Conservation (phyloP, 2,888 invertebrate genomes). For the Drosophila ochracea region DNA sequence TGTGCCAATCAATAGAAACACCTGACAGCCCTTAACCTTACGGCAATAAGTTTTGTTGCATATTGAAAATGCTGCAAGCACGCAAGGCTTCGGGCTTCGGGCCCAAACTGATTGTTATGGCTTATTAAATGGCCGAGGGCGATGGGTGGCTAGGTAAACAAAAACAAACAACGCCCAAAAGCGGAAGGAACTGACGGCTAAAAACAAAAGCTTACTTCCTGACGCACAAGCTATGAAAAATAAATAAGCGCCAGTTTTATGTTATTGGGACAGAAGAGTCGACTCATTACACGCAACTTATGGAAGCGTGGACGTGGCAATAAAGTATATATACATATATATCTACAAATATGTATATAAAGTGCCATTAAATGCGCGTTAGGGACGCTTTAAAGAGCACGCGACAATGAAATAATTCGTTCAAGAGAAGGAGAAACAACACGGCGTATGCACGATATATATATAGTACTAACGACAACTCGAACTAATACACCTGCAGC, state of each 20-base stretch:
- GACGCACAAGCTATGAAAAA: conserved; percentile 68
- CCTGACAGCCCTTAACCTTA: conserved; percentile 59
- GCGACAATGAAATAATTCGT: conserved; percentile 48
- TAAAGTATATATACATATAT: not conserved
- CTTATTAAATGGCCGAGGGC: conserved; percentile 60
- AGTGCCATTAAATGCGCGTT: conserved; percentile 60
- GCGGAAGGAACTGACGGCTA: conserved; percentile 80
- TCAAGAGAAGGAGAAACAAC: not conserved
- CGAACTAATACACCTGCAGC: conserved; percentile 44
- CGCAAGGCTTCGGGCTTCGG: conserved; percentile 40
- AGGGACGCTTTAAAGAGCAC: conserved; percentile 68
- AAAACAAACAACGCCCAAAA: conserved; percentile 63
- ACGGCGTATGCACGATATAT: conserved; percentile 7
- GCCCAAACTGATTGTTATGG: conserved; percentile 50
- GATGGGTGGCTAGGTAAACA: conserved; percentile 12
- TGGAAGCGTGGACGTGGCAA: conserved; percentile 49
- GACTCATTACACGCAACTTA: conserved; percentile 71
- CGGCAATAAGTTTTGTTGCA: conserved; percentile 48
- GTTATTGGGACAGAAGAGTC: conserved; percentile 39
- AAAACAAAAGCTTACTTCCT: conserved; percentile 80
- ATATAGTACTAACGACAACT: not conserved
- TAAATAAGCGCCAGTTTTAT: conserved; percentile 65
- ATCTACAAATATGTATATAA: conserved; percentile 33
- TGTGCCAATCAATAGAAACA: conserved; percentile 60
- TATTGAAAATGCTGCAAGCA: conserved; percentile 47